phyloP scores from a whole-genome alignment of 1,140 invertebrate species.

The Mizuhopecten yessoensis region DNA sequence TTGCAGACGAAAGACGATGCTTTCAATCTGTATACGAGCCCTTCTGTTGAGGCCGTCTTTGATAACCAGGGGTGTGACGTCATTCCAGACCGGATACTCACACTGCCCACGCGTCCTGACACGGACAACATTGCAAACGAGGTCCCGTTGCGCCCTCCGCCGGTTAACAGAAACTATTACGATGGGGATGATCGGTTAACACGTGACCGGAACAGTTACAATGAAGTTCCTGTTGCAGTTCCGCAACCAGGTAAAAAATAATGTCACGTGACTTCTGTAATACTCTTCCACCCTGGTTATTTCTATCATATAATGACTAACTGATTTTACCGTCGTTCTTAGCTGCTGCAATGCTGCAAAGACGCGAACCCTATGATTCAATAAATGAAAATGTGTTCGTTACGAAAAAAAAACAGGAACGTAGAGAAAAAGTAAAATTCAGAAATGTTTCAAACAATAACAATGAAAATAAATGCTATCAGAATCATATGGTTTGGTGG shows the following conservation, averaged over 20 bases:
- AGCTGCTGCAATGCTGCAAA: too few species aligned
- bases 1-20: neutral
- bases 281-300: too few species aligned
- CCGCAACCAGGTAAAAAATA: neutral
- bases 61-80: neutral
- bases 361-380: too few species aligned
- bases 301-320: too few species aligned
- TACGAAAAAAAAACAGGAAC: too few species aligned
- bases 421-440: too few species aligned
- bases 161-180: neutral
- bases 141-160: neutral
- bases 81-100: neutral
- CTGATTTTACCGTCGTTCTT: too few species aligned
- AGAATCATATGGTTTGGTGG: too few species aligned
- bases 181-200: neutral
- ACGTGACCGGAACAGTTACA: neutral
- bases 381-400: too few species aligned
- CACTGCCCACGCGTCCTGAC: neutral
- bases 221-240: neutral
- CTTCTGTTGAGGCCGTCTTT: neutral
- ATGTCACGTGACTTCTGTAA: too few species aligned
- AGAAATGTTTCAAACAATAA: too few species aligned
- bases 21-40: neutral
- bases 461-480: too few species aligned
- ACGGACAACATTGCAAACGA: neutral